Conservation (phyloP, 2,888 invertebrate species). For the Eristalis tenax region DNA sequence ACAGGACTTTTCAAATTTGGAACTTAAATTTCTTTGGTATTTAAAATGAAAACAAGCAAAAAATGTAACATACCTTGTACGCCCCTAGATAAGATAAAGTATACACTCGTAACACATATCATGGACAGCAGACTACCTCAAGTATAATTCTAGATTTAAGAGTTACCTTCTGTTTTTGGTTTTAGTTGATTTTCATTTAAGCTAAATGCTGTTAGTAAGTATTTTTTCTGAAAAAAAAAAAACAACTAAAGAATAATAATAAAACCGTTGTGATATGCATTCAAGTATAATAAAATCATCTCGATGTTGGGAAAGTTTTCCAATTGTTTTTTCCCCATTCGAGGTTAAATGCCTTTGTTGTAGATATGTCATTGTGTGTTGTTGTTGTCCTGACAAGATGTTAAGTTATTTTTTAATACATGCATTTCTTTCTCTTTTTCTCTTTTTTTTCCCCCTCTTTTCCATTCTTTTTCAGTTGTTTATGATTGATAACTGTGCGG, state of each 20-base stretch:
- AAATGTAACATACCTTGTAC: constrained; percentile 4
- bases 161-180: constrained; percentile 13
- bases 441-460: constrained; percentile 28
- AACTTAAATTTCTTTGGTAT: constrained; percentile 56
- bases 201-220: not conserved
- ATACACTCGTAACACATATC: constrained; percentile 22
- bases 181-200: not conserved
- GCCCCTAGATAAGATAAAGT: constrained; percentile 10
- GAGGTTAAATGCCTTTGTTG: constrained; percentile 28
- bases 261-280: constrained; percentile 32
- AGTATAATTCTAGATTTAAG: constrained; percentile 36
- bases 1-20: constrained; percentile 70
- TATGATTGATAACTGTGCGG: constrained; percentile 99
- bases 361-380: constrained; percentile 71
- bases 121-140: constrained; percentile 36
- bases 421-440: constrained; percentile 71
- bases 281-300: not conserved
- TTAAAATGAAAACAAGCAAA: constrained; percentile 8
- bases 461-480: constrained; percentile 89
- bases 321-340: constrained; percentile 24
- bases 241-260: not conserved
- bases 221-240: not conserved
- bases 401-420: constrained; percentile 75
- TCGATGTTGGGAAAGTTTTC: constrained; percentile 28
- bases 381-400: constrained; percentile 53